Conservation (phyloP, 2,888 invertebrate genomes). For the Dryadula phaetusa region DNA sequence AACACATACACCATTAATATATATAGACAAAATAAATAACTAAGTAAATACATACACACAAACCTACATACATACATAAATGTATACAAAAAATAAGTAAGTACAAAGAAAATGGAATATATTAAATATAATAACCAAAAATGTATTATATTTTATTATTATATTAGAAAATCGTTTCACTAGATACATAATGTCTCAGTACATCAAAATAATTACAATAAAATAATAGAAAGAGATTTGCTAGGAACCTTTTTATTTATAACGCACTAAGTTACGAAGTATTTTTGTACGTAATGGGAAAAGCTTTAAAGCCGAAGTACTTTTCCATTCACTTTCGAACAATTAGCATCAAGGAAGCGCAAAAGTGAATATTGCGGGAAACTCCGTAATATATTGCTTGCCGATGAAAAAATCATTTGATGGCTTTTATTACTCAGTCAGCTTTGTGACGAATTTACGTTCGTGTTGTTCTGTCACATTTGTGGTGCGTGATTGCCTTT, state of each 20-base stretch:
- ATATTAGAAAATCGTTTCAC: too few relatives aligned
- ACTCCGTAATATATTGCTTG: conserved; percentile 29
- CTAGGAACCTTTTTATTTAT: neutral
- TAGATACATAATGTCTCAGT: too few relatives aligned
- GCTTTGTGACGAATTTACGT: conserved; percentile 32
- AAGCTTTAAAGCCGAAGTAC: neutral
- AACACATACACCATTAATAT: too few relatives aligned
- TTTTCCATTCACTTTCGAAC: conserved; percentile 17
- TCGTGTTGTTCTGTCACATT: conserved; percentile 31
- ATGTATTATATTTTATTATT: too few relatives aligned
- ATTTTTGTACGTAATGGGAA: neutral
- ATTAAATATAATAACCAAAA: too few relatives aligned
- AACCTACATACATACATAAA: too few relatives aligned
- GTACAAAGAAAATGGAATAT: too few relatives aligned
- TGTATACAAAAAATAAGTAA: too few relatives aligned
- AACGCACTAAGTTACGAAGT: neutral
- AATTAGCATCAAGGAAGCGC: conserved; percentile 15
- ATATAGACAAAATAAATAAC: too few relatives aligned
- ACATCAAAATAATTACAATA: too few relatives aligned
- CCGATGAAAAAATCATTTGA: conserved; percentile 17
- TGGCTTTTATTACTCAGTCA: conserved; percentile 19
- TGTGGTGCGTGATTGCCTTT: conserved; percentile 14
- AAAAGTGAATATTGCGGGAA: conserved; percentile 23
- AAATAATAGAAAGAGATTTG: neutral
- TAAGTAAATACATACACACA: too few relatives aligned